Evolutionary conservation across 2,888 invertebrate genomes (phyloP), one percentile per base, ranked within the genome.

Genomic region (Plagiodera versicolora): DNA sequence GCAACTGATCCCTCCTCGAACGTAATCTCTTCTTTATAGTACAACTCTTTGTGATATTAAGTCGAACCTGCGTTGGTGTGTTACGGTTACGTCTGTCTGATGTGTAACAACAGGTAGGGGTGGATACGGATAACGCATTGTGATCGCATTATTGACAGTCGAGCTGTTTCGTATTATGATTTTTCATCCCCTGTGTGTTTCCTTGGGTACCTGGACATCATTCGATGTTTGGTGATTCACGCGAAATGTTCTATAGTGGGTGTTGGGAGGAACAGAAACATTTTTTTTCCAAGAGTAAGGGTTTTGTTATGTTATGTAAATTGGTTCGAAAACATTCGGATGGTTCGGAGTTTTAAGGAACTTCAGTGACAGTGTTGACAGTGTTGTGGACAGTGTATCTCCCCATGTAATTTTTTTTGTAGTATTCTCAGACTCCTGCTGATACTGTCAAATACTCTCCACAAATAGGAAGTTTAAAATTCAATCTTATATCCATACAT

Each of bases 71-170:
- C 39, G 39, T 39, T n/a, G 39, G 46, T 53, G 24, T 53, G 44
- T 45, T 53, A 53, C 53, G 44, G 20, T 39, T 20, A 14, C 14
- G 14, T 39, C n/a, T 18, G 14, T 39, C n/a, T 18, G 17, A 39
- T 57, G 44, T 49, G 59, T 67, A 65, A 65, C n/a, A n/a, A n/a
- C 67, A 67, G 67, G 67, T 67, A 67, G 64, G 65, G 52, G n/a
- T n/a, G 19, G 44, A 50, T 44, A 50, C 57, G 50, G 53, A 39
- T 52, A 48, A 48, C 52, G 47, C 51, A 65, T 67, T 67, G 67
- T 67, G 63, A 65, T 69, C 71, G 58, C 46, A 57, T 71, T 71
- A 71, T 62, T 67, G 58, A 67, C 69, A 57, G 61, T 60, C 56
- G 64, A 60, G 50, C 67, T 62, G 63, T 56, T 67, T 63, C 47